Evolutionary conservation across 2,113 vertebrate species (phyloP).

Genomic region (Shinisaurus crocodilurus): DNA sequence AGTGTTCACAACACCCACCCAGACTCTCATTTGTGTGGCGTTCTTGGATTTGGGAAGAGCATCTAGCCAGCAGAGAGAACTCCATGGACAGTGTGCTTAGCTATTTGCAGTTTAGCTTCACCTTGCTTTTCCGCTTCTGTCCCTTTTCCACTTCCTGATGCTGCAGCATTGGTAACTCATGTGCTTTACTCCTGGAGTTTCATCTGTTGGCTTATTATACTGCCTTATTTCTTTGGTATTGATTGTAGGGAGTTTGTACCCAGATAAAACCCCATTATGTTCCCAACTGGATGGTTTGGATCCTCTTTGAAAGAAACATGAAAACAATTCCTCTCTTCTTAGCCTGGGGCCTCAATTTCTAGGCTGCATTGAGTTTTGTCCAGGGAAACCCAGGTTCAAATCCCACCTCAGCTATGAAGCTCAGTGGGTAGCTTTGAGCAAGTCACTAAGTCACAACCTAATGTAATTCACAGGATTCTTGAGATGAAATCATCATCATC

Average conservation of each 20-base stretch:
- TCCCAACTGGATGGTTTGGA: not conserved
- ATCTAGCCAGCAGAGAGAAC: conserved; percentile 1
- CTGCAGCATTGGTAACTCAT: not conserved
- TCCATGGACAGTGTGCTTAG: not conserved
- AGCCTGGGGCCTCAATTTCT: not conserved
- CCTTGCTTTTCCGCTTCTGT: not conserved
- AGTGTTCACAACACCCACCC: not conserved
- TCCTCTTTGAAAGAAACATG: not conserved
- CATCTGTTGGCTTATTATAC: not conserved
- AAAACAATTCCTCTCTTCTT: not conserved
- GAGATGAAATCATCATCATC: not conserved
- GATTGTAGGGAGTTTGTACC: not conserved
- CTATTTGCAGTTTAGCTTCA: not conserved
- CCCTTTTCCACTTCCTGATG: not conserved
- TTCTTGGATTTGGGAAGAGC: not conserved
- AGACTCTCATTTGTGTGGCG: not conserved
- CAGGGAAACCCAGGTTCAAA: not conserved
- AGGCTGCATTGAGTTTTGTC: not conserved
- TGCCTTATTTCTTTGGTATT: not conserved
- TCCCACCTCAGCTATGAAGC: not conserved
- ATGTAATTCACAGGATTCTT: not conserved
- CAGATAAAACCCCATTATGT: not conserved
- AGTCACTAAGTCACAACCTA: not conserved
- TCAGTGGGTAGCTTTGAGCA: not conserved
- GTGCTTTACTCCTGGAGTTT: not conserved